Base-by-base conservation (phyloP, 2,888 invertebrate species). In the Digitonthophagus gazella region DNA sequence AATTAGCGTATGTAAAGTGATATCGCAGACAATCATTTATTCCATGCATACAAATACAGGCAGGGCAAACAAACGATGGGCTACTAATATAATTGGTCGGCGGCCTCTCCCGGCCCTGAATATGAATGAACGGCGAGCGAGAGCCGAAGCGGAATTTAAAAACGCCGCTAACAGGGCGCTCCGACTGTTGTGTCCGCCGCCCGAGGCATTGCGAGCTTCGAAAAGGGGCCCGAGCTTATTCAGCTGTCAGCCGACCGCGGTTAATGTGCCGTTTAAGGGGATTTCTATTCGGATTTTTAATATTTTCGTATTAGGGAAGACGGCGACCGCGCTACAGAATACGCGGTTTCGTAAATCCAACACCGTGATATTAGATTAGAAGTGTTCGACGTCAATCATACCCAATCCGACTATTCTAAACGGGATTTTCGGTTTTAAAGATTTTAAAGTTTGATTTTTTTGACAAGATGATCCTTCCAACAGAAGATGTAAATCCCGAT, bases 1-100 rank as follows among this genome's bases (percentile, higher is more conserved):
- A 70, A 70, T 70, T 70, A 68, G 70, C 44, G 55, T 57, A 65
- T 61, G 66, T 71, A 74, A 74, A 74, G 71, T 73, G 74, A 74
- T 74, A 71, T 72, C 58, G 63, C 68, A 72, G 66, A 72, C 78
- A 80, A 81, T 80, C 80, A 80, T 80, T 81, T 81, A 81, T 82
- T 81, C 81, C 81, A 80, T 80, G 81, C 81, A 81, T 82, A 82
- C 80, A 81, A 82, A 82, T 82, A 80, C 79, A 79, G 79, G 75
- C 77, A 65, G 77, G 78, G 80, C 80, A 80, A 80, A 81, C 81
- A 81, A 78, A 81, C 80, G 61, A 61, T 61, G 61, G 61, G 61
- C 80, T 79, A 76, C 80, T 79, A 81, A 81, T 82, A 82, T 82
- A 82, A 82, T 82, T 82, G 82, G 81, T 80, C 71, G 28, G 75